Evolutionary conservation across 1,140 invertebrate genomes (phyloP).

Genomic region (Arion vulgaris): DNA sequence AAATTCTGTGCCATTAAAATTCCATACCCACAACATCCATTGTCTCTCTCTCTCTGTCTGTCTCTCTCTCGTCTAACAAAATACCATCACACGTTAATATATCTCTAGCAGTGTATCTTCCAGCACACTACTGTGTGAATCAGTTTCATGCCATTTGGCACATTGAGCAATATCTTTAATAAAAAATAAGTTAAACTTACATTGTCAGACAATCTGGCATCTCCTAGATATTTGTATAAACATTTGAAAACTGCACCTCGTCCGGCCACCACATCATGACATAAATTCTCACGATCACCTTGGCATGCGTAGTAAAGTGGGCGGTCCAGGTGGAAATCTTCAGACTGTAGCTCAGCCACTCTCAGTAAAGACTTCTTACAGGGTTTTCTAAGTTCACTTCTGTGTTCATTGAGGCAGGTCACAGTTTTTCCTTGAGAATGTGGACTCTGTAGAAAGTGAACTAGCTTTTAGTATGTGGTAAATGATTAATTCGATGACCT

Average conservation of each 20-base stretch:
- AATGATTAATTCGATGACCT: no score
- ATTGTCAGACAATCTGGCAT: slow-evolving; percentile 77
- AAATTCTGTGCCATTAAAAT: no score
- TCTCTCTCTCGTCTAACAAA: no score
- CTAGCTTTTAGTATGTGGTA: no score
- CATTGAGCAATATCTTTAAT: no score
- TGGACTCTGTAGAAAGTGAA: slow-evolving; percentile 49
- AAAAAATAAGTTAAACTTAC: slow-evolving; percentile 57
- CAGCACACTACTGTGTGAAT: no score
- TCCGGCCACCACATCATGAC: slow-evolving; percentile 75
- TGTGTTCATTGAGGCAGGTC: slow-evolving; percentile 83
- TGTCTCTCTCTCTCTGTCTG: no score
- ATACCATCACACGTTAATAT: no score
- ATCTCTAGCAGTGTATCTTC: no score
- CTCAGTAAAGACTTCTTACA: slow-evolving; percentile 87
- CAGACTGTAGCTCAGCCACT: slow-evolving; percentile 90
- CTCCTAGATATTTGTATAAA: slow-evolving; percentile 84
- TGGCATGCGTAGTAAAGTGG: slow-evolving; percentile 91
- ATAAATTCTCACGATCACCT: slow-evolving; percentile 83
- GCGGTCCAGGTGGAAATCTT: slow-evolving; percentile 91
- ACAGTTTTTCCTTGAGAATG: slow-evolving; percentile 87
- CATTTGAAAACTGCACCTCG: slow-evolving; percentile 91
- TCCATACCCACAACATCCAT: no score
- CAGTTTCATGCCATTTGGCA: no score
- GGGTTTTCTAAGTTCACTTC: slow-evolving; percentile 65